Evolutionary conservation across 2,797 vertebrate genomes (phyloP), one percentile per base, ranked within the genome.

Genomic region (Danio tinwini): DNA sequence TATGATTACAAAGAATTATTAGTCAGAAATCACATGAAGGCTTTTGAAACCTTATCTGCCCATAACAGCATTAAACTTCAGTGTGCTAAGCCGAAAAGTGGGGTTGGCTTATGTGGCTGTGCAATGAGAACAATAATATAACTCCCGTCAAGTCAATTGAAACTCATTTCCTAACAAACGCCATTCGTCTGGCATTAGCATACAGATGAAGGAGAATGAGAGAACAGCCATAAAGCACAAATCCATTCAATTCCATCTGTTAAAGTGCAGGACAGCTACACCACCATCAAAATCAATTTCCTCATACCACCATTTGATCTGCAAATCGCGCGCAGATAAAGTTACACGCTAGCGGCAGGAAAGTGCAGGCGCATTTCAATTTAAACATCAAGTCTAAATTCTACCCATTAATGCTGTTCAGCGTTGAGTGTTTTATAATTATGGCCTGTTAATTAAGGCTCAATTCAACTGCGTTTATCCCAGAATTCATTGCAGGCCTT

Each of bases 91-190:
- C 67, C 10, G 50, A 62, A 76, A 71, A 59, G 42, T 9, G 9
- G 55, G 12, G 39, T 45, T 45, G 52, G 59, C 73, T 19, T 58
- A 72, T 49, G 37, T 14, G 5, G 47, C 6, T 55, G 82, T 80
- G 85, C 87, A 90, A 84, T 89, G 90, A 89, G 89, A 87, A 88
- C 84, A 92, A 92, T 92, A 74, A 61, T 74, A 63, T 50, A 88
- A 89, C 86, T 90, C 89, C 87, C 88, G 92, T 91, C 88, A 91
- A 91, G 86, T 88, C 84, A 85, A 83, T 87, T 76, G 84, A 91
- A 93, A 92, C 88, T 87, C 86, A 88, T 89, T 92, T 89, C 88
- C 89, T 90, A 88, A 86, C 76, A 87, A 88, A 76, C 84, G 81
- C 83, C 88, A 90, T 86, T 83, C 81, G 63, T 80, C 85, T 84